Evolutionary conservation across 2,113 vertebrate species (phyloP).

Genomic region (Pelvicachromis taeniatus): DNA sequence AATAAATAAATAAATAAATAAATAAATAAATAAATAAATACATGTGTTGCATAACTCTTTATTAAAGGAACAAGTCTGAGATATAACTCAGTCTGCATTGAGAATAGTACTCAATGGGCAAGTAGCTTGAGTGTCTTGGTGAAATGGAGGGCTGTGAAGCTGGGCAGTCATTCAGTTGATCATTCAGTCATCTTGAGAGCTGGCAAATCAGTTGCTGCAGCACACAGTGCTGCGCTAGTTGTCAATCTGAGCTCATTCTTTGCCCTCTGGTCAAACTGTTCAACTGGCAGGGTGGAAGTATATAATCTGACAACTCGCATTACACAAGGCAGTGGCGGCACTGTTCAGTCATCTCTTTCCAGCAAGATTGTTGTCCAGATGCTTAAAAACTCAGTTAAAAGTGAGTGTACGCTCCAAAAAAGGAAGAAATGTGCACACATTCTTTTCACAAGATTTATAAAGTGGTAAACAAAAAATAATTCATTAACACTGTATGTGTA

Average conservation of each 20-base stretch:
- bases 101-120: not conserved
- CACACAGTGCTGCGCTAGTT: conserved; percentile 18
- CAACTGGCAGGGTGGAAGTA: conserved; percentile 43
- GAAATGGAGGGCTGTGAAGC: not conserved
- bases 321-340: conserved; percentile 33
- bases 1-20: not conserved
- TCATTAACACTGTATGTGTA: not conserved
- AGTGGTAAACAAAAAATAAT: not conserved
- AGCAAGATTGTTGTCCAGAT: not conserved
- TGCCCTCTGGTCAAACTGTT: conserved; percentile 46
- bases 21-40: not conserved
- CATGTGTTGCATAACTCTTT: not conserved
- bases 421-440: not conserved
- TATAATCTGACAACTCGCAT: conserved; percentile 57
- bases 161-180: not conserved
- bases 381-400: not conserved
- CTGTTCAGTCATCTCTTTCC: not conserved
- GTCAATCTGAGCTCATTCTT: conserved; percentile 28
- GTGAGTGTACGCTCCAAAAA: not conserved
- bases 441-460: not conserved
- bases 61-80: not conserved
- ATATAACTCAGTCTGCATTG: not conserved
- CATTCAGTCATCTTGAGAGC: conserved; percentile 18
- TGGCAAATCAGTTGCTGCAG: conserved; percentile 19
- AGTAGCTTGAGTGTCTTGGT: not conserved